A percentile compares a stretch with the other conserved stretches of the same genome.
Conservation (phyloP, 2,797 vertebrate genomes). For the Bryconaethiops microstoma region DNA sequence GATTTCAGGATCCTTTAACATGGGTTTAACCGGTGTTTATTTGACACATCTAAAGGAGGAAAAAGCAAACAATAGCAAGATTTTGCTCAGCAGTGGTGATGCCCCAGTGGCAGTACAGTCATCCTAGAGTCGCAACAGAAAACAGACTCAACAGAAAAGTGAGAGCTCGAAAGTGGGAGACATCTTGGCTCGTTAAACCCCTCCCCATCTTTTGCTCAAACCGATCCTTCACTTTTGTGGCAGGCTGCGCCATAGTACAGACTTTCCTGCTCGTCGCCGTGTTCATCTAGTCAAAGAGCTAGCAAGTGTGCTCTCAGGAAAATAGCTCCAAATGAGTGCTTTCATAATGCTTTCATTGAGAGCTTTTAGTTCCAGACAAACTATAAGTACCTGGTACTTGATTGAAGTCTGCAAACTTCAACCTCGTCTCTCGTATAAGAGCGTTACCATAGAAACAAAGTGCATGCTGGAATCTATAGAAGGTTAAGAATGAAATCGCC, state of each 20-base stretch:
- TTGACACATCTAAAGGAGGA: background rate
- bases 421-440: conserved; percentile 47
- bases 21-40: background rate
- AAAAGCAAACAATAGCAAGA: background rate
- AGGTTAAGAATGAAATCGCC: conserved; percentile 41
- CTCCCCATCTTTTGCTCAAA: background rate
- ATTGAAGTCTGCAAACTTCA: conserved; percentile 53
- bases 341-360: conserved; percentile 58
- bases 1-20: no score
- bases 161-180: background rate
- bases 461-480: conserved; percentile 50
- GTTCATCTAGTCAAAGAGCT: conserved; percentile 20
- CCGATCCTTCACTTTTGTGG: background rate
- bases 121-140: background rate
- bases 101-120: background rate
- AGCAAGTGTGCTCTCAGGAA: conserved; percentile 28
- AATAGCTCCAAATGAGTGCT: conserved; percentile 29
- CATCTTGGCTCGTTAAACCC: background rate
- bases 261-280: background rate
- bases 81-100: no score
- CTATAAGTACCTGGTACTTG: conserved; percentile 39
- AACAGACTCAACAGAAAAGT: background rate
- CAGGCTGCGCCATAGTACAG: background rate
- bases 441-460: conserved; percentile 74
- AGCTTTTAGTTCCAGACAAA: conserved; percentile 42